A percentile compares a stretch with the other conserved stretches of the same genome.
phyloP scores from a whole-genome alignment of 2,888 invertebrate species.

The Agrotis clavis region DNA sequence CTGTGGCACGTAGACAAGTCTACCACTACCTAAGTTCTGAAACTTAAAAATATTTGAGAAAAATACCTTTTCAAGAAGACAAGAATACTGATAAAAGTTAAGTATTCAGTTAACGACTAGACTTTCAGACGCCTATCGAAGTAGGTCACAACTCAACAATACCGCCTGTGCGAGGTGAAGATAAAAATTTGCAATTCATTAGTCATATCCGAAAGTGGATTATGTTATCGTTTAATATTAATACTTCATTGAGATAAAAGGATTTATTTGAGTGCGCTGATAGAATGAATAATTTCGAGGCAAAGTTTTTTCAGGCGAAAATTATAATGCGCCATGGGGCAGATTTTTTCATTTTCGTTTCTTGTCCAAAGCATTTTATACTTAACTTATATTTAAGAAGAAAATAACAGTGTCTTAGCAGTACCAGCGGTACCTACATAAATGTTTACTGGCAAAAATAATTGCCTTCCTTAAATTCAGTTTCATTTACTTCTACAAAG shows the following conservation, averaged over 20 bases:
- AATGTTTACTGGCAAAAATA: background rate
- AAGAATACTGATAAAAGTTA: slow-evolving; percentile 14
- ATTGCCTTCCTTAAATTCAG: background rate
- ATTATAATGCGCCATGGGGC: too few relatives aligned
- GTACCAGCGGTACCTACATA: too few relatives aligned
- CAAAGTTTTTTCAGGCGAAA: background rate
- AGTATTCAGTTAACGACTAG: slow-evolving; percentile 19
- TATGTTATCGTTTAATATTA: slow-evolving; percentile 42
- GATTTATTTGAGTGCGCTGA: slow-evolving; percentile 32
- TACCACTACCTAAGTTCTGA: background rate
- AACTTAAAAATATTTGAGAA: background rate
- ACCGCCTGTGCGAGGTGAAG: slow-evolving; percentile 1
- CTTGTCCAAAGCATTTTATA: background rate
- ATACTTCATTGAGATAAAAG: slow-evolving; percentile 41
- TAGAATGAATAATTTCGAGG: slow-evolving; percentile 11
- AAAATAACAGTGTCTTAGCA: background rate
- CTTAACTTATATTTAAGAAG: too few relatives aligned
- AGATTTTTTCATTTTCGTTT: background rate
- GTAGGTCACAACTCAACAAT: slow-evolving; percentile 38
- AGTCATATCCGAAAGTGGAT: slow-evolving; percentile 33
- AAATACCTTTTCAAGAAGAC: background rate
- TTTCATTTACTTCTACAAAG: background rate
- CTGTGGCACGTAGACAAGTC: background rate
- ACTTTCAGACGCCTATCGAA: slow-evolving; percentile 38
- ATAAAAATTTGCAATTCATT: slow-evolving; percentile 38